These are phyloP conservation scores for Tinamus guttatus DNA, from an alignment of 2,113 vertebrate genomes.

Conservation along the genomic window DNA sequence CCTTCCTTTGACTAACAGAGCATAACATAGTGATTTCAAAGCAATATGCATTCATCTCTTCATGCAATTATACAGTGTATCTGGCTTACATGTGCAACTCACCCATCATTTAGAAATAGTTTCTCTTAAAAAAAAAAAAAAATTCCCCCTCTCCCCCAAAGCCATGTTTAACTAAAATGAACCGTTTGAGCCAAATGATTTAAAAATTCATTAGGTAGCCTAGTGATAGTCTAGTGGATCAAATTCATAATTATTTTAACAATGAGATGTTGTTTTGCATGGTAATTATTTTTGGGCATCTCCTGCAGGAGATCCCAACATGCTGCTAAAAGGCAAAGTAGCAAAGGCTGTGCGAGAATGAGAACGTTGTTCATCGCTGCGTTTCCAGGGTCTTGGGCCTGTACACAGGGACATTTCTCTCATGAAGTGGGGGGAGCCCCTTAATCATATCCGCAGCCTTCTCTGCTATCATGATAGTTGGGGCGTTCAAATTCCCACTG, in stretches of 20 bases:
- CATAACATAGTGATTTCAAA: neutral
- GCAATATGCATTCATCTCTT: neutral
- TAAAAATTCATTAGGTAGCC: neutral
- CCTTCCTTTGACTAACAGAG: neutral
- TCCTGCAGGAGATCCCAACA: neutral
- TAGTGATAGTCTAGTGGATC: neutral
- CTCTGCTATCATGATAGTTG: constrained; percentile 97
- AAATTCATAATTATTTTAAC: neutral
- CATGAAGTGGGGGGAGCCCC: constrained; percentile 81
- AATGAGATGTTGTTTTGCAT: neutral
- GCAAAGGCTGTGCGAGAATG: neutral
- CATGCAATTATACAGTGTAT: neutral
- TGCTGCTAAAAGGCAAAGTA: neutral
- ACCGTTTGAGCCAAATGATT: neutral
- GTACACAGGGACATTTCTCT: constrained; percentile 86
- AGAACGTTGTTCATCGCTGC: constrained; percentile 77
- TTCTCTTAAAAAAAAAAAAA: neutral
- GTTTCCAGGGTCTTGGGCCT: constrained; percentile 81
- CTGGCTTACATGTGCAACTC: neutral
- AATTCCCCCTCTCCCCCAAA: neutral
- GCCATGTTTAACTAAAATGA: neutral
- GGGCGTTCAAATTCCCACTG: constrained; percentile 95
- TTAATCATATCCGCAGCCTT: constrained; percentile 93
- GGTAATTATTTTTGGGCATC: neutral
- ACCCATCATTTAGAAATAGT: neutral